Evolutionary conservation across 2,888 invertebrate genomes (phyloP).

Genomic region (Mystacides longicornis): DNA sequence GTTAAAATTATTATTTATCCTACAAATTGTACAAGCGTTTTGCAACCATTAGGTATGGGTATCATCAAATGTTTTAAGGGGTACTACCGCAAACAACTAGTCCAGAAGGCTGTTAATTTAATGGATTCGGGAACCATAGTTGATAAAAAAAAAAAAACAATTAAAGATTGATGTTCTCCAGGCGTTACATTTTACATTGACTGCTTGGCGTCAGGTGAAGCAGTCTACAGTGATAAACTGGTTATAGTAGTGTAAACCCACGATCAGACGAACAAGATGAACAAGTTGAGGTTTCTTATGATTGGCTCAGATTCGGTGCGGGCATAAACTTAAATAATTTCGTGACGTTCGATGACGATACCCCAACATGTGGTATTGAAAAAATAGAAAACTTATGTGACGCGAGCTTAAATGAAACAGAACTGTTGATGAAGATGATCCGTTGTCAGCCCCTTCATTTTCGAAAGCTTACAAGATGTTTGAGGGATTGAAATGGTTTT

Average conservation of each 20-base stretch:
- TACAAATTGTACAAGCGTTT: constrained; percentile 14
- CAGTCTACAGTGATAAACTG: constrained; percentile 1
- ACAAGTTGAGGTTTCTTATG: constrained; percentile 12
- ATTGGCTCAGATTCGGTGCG: constrained; percentile 6
- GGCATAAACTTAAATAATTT: constrained; percentile 9
- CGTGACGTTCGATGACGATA: constrained; percentile 10
- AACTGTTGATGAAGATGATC: constrained; percentile 10
- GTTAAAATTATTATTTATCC: constrained; percentile 12
- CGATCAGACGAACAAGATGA: not conserved
- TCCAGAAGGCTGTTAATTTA: constrained; percentile 6
- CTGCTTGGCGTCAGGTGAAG: constrained; percentile 6
- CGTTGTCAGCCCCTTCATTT: constrained; percentile 6
- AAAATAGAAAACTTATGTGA: constrained; percentile 12
- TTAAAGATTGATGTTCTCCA: constrained; percentile 16
- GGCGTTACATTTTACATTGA: constrained; percentile 22
- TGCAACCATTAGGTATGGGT: constrained; percentile 13
- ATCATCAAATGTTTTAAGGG: constrained; percentile 13
- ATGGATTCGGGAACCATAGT: constrained; percentile 2
- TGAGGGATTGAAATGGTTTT: constrained; percentile 6
- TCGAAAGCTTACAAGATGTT: constrained; percentile 1
- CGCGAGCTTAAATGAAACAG: constrained; percentile 10
- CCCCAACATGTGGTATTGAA: constrained; percentile 13
- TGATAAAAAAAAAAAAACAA: constrained; percentile 4
- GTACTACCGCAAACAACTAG: constrained; percentile 5
- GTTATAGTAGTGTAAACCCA: constrained; percentile 1